A percentile compares a stretch with the other conserved stretches of the same genome.
Conservation (phyloP, 2,113 vertebrate species). For the Calonectris borealis region DNA sequence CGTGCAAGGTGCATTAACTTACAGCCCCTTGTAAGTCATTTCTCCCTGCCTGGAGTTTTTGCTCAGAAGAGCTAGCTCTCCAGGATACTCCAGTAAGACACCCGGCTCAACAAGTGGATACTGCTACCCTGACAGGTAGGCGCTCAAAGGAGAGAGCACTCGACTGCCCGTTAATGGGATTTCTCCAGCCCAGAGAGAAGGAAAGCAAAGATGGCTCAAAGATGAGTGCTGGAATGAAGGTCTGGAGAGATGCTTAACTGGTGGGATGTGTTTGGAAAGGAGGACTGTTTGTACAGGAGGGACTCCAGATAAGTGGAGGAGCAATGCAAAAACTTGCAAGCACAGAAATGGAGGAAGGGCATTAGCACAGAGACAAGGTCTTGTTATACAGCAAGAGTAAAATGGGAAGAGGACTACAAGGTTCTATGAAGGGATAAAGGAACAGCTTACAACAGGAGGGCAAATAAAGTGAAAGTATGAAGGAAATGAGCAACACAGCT, state of each 20-base stretch:
- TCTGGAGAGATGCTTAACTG: not conserved
- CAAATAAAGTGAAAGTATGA: not conserved
- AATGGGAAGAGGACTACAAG: not conserved
- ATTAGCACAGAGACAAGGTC: not conserved
- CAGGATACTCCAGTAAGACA: not conserved
- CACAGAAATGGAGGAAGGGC: not conserved
- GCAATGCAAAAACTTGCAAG: not conserved
- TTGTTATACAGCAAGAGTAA: not conserved
- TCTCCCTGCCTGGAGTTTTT: not conserved
- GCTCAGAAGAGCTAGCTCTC: not conserved
- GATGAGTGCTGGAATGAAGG: not conserved
- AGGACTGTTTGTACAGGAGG: not conserved
- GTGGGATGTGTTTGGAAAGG: not conserved
- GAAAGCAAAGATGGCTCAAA: not conserved
- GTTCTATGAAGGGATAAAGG: not conserved
- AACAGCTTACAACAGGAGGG: not conserved
- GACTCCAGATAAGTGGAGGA: not conserved
- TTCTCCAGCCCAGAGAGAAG: not conserved
- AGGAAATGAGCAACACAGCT: not conserved
- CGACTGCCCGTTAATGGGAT: accelerated
- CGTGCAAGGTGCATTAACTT: not conserved
- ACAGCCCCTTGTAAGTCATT: not conserved
- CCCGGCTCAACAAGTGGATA: not conserved
- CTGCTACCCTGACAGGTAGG: not conserved
- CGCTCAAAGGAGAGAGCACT: not conserved